Conservation (phyloP, 2,113 vertebrate species). For the human region DNA sequence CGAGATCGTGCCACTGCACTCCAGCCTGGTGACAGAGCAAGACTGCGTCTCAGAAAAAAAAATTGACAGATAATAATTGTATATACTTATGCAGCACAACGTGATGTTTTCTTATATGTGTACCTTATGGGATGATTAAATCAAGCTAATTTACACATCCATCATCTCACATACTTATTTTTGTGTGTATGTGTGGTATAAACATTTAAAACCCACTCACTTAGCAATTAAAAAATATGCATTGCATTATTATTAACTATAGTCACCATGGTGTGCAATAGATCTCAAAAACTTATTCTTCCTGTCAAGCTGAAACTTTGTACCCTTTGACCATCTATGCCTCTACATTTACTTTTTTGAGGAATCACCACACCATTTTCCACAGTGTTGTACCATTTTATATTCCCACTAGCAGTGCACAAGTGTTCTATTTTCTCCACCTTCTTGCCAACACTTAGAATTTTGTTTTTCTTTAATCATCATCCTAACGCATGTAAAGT, state of each 20-base stretch:
- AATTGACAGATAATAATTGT: neutral
- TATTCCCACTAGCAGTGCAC: too few relatives aligned
- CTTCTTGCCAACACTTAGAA: neutral
- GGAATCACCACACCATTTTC: neutral
- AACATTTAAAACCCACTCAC: neutral
- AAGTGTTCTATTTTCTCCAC: neutral
- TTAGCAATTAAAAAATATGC: neutral
- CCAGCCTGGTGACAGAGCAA: too few relatives aligned
- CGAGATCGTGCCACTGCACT: too few relatives aligned
- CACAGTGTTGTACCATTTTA: neutral
- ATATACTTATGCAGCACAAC: neutral
- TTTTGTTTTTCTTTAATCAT: neutral
- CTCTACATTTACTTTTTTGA: neutral
- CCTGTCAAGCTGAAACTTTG: neutral
- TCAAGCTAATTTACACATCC: neutral
- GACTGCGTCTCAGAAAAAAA: too few relatives aligned
- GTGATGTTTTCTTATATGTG: neutral
- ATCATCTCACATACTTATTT: neutral
- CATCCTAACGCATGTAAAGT: neutral
- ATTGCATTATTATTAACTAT: neutral
- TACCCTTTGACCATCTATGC: neutral
- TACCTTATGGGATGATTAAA: neutral
- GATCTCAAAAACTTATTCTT: neutral
- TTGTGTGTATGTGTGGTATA: neutral
- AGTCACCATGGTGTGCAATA: neutral